These are phyloP conservation scores for Watsonalla binaria DNA, from an alignment of 2,888 invertebrate species.

Conservation along the genomic window DNA sequence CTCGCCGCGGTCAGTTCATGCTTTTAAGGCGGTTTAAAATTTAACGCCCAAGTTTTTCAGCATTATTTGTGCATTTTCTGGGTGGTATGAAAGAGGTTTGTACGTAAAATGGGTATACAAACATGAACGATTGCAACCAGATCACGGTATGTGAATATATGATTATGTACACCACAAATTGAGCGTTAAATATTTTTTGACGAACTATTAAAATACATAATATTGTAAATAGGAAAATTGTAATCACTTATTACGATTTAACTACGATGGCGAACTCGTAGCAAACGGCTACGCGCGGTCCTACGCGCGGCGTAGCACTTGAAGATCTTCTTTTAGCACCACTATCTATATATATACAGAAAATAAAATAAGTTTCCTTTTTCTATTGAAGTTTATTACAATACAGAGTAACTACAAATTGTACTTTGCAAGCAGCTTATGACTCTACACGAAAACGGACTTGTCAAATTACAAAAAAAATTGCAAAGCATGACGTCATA, in stretches of 20 bases:
- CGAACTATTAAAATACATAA: no score
- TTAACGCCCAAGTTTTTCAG: constrained; percentile 13
- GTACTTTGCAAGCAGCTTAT: not conserved
- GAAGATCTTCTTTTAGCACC: no score
- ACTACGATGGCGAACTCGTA: constrained; percentile 20
- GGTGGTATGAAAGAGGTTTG: not conserved
- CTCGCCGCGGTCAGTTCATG: constrained; percentile 60
- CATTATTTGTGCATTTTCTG: not conserved
- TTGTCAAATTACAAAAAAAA: not conserved
- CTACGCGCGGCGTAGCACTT: constrained; percentile 39
- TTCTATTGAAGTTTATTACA: no score
- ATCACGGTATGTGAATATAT: no score
- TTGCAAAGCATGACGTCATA: constrained; percentile 14
- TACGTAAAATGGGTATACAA: no score
- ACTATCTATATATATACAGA: no score
- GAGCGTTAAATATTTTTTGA: not conserved
- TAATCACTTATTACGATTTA: no score
- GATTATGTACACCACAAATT: not conserved
- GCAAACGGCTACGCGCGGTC: constrained; percentile 32
- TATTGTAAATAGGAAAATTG: no score
- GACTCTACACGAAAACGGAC: no score
- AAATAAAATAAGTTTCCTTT: no score
- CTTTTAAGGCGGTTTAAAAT: constrained; percentile 27
- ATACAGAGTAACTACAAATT: not conserved
- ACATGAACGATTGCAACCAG: no score